Conservation (phyloP, 1,140 invertebrate species). For the Amphibalanus amphitrite region DNA sequence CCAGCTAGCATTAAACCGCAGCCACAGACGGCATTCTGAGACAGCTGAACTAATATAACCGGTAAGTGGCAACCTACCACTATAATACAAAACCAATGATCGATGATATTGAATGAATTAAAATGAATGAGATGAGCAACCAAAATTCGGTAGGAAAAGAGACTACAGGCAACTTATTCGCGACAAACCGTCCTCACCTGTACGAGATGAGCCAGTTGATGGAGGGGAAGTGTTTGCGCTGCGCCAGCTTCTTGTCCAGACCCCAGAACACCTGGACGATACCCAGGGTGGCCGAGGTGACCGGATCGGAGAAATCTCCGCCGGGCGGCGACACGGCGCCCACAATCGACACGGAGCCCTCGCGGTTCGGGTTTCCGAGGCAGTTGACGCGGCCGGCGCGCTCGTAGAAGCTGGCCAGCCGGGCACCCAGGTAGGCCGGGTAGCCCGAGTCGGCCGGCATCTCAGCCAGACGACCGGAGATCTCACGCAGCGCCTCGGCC, state of each 20-base stretch:
- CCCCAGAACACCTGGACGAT: slow-evolving; percentile 91
- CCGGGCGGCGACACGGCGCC: slow-evolving; percentile 98
- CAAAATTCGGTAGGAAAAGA: no score
- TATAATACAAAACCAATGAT: no score
- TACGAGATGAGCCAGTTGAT: slow-evolving; percentile 99
- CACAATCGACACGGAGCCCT: slow-evolving; percentile 97
- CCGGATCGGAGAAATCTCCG: slow-evolving; percentile 99
- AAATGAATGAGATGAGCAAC: no score
- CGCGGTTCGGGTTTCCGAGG: slow-evolving; percentile 91
- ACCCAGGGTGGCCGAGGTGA: slow-evolving; percentile 95
- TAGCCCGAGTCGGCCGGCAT: slow-evolving; percentile 99
- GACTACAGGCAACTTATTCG: no score
- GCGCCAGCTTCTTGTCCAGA: slow-evolving; percentile 96
- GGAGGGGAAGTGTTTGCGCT: slow-evolving; percentile 98
- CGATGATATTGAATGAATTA: no score
- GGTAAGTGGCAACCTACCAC: no score
- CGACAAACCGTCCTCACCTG: slow-evolving; percentile 32
- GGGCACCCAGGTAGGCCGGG: slow-evolving; percentile 93
- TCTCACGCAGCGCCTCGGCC: slow-evolving; percentile 99
- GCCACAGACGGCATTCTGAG: no score
- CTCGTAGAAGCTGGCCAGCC: slow-evolving; percentile 98
- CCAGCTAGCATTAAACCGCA: no score
- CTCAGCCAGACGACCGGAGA: slow-evolving; percentile 98
- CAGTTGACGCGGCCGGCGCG: slow-evolving; percentile 94
- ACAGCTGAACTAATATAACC: no score